Evolutionary conservation across 2,797 vertebrate species (phyloP).

Genomic region (Tragopan temminckii): DNA sequence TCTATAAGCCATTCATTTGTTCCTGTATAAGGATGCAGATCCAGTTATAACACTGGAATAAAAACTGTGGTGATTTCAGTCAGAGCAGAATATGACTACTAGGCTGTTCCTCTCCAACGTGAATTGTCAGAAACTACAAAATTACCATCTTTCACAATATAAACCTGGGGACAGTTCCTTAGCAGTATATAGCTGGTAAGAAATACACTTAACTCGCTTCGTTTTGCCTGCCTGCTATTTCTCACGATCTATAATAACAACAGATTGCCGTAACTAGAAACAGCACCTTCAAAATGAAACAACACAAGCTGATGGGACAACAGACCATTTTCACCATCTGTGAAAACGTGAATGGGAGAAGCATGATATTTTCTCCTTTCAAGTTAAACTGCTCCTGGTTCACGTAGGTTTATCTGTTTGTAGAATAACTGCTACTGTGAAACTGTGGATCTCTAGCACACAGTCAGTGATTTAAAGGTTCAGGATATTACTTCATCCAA

Average conservation of each 20-base stretch:
- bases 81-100: neutral
- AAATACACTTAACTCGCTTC: neutral
- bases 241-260: neutral
- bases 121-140: neutral
- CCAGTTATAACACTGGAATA: neutral
- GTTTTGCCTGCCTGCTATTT: neutral
- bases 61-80: neutral
- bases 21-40: neutral
- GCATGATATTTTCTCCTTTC: neutral
- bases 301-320: neutral
- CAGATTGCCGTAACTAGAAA: neutral
- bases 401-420: neutral
- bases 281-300: neutral
- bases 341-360: neutral
- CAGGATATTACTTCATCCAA: neutral
- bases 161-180: neutral
- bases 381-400: neutral
- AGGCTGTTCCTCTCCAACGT: neutral
- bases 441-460: neutral
- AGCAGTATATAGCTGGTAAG: neutral
- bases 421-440: neutral
- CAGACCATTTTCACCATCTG: neutral
- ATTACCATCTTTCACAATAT: neutral
- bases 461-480: neutral
- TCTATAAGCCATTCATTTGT: neutral